These are phyloP conservation scores for Acleris sparsana DNA, from an alignment of 2,888 invertebrate species.

Conservation along the genomic window DNA sequence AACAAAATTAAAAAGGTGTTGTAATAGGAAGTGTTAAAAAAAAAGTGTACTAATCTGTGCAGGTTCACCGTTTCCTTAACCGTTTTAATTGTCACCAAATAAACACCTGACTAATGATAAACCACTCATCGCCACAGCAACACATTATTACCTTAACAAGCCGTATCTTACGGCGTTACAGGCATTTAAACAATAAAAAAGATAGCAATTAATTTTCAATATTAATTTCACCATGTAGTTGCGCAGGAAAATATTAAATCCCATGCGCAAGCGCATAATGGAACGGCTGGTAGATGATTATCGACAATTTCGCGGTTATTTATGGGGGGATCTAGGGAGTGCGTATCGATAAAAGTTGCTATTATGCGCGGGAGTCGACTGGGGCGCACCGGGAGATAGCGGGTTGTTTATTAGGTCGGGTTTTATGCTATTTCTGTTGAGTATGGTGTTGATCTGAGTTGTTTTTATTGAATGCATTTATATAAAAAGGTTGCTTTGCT, in stretches of 20 bases:
- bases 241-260: constrained; percentile 31
- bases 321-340: constrained; percentile 36
- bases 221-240: constrained; percentile 32
- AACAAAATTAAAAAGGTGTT: too few relatives aligned
- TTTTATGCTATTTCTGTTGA: background rate
- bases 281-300: constrained; percentile 35
- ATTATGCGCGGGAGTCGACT: constrained; percentile 53
- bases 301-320: constrained; percentile 37
- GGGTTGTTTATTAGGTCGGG: background rate
- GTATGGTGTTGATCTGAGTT: too few relatives aligned
- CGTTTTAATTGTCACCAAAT: too few relatives aligned
- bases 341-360: constrained; percentile 68
- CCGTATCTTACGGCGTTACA: background rate
- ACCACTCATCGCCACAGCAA: background rate
- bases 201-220: constrained; percentile 3
- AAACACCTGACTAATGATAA: background rate
- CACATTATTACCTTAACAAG: background rate
- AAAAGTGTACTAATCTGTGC: too few relatives aligned
- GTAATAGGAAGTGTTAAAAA: too few relatives aligned
- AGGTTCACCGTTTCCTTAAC: too few relatives aligned
- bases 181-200: constrained; percentile 3
- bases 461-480: too few relatives aligned
- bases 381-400: constrained; percentile 32
- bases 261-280: constrained; percentile 28
- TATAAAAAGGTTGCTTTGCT: too few relatives aligned